These are phyloP conservation scores for Pristionchus maxplancki DNA, from an alignment of 2,888 invertebrate species.

Conservation along the genomic window DNA sequence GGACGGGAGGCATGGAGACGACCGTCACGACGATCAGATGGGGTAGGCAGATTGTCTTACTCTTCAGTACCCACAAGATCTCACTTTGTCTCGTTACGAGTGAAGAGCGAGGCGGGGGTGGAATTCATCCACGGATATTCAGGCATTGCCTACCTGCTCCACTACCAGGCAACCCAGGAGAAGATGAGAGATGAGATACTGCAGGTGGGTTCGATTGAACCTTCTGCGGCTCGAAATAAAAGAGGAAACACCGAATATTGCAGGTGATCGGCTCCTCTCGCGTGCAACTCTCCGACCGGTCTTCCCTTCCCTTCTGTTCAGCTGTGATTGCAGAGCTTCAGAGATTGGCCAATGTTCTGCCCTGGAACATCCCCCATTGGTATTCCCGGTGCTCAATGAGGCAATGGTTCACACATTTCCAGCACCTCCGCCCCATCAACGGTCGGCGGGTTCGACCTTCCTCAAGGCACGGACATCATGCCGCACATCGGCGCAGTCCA, in stretches of 20 bases:
- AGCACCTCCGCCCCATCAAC: background rate
- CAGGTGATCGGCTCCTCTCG: background rate
- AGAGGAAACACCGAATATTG: background rate
- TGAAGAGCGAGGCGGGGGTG: too few relatives aligned
- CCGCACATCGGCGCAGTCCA: conserved; percentile 62
- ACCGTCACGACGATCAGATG: conserved; percentile 67
- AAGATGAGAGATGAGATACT: conserved; percentile 57
- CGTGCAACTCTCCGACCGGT: background rate
- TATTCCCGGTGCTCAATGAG: background rate
- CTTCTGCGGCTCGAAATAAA: background rate
- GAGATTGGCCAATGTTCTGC: conserved; percentile 65
- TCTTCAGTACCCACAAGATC: too few relatives aligned
- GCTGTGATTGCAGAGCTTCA: conserved; percentile 67
- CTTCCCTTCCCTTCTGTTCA: conserved; percentile 49
- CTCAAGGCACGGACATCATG: conserved; percentile 62
- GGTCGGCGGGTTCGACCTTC: conserved; percentile 57
- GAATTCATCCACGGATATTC: too few relatives aligned
- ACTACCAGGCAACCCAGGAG: conserved; percentile 61
- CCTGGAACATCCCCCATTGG: conserved; percentile 67
- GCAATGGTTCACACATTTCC: background rate
- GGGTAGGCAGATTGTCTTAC: conserved; percentile 52
- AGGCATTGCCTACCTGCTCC: conserved; percentile 62
- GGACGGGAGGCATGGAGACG: conserved; percentile 72
- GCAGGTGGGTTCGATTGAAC: conserved; percentile 26
- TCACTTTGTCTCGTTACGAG: too few relatives aligned